These are phyloP conservation scores for Augochlorella aurata DNA, from an alignment of 2,888 invertebrate genomes.

Conservation along the genomic window DNA sequence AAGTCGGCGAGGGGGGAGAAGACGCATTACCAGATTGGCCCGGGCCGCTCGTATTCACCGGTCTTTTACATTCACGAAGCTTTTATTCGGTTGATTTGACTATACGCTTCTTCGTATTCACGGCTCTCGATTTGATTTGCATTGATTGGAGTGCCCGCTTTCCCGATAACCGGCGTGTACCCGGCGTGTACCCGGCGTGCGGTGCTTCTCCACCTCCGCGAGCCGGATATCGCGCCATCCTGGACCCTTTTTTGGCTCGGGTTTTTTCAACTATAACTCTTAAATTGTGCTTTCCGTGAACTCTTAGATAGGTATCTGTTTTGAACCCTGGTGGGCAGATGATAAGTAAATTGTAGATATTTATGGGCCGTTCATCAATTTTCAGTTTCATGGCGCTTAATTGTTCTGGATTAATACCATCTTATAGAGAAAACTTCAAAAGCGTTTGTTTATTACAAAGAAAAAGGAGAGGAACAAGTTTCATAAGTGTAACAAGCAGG, in stretches of 20 bases:
- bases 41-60: constrained; percentile 75
- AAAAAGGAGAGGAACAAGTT: too few relatives aligned
- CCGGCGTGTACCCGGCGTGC: constrained; percentile 30
- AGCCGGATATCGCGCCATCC: constrained; percentile 21
- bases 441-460: too few relatives aligned
- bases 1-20: constrained; percentile 43
- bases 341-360: not conserved
- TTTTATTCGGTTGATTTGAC: constrained; percentile 81
- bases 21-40: constrained; percentile 81
- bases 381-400: too few relatives aligned
- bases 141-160: constrained; percentile 80
- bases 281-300: not conserved
- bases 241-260: not conserved
- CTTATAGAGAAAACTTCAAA: too few relatives aligned
- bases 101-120: constrained; percentile 77
- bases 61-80: constrained; percentile 81
- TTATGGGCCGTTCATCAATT: not conserved
- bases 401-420: too few relatives aligned
- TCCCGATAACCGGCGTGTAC: constrained; percentile 61
- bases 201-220: constrained; percentile 17
- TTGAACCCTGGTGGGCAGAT: not conserved
- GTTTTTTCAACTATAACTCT: constrained; percentile 9
- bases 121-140: constrained; percentile 81
- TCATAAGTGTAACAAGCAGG: too few relatives aligned
- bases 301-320: not conserved